Base-by-base conservation (phyloP, 2,888 invertebrate species). In the Lucinisca nassula region DNA sequence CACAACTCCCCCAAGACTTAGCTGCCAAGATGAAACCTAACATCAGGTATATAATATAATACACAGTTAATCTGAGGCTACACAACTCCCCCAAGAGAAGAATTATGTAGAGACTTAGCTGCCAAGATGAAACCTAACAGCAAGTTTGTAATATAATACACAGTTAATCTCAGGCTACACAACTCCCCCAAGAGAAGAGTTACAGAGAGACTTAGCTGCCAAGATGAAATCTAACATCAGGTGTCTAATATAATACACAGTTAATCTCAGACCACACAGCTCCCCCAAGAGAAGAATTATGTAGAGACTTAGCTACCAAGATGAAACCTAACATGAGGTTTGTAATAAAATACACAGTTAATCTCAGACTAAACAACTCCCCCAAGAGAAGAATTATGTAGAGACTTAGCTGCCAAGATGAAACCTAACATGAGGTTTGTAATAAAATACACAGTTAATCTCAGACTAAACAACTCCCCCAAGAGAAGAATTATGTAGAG, bases 71-170 rank as follows among this genome's bases (percentile, higher is more conserved):
- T 99, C 21, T 96, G 97, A 49, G 98, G 98, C 95, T 98, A 98
- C 96, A 97, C 97, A 61, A 97, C 98, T 14, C 98, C 98, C 0
- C 97, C 97, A 0, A 98, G 98, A 93, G 98, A 98, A 84, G 98
- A 99, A 95, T 98, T 98, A 94, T 97, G 97, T 0, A 97, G 98
- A 87, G 98, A 98, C 21, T 96, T 99, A 4, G 98, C 98, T 95
- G 96, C 97, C 0, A 97, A 97, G 58, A 96, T 99, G 51, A 97
- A 98, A 87, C 97, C 97, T 4, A 97, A 97, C 84, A 97, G 98
- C 21, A 97, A 93, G 95, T 96, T n/a, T n/a, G n/a, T n/a, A n/a
- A n/a, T n/a, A n/a, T n/a, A n/a, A n/a, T n/a, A n/a, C n/a, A n/a
- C 91, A 96, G 97, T 97, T 98, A 92, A 97, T 99, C 21, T 96